Evolutionary conservation across 2,113 vertebrate genomes (phyloP).

Genomic region (Grammomys dolichurus): DNA sequence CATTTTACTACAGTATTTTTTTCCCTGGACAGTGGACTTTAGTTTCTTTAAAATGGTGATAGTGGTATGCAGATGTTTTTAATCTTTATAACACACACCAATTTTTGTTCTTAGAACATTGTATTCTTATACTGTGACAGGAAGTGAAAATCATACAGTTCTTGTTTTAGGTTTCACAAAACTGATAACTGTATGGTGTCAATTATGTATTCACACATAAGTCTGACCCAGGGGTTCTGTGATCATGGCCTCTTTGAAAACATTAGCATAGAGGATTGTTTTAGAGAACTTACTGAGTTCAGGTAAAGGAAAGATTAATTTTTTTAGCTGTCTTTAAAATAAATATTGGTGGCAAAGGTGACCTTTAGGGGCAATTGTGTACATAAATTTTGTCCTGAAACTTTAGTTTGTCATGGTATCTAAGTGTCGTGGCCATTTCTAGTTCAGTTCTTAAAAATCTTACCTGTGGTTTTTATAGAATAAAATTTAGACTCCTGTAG

Average conservation of each 20-base stretch:
- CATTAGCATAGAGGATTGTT: neutral
- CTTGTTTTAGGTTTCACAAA: constrained; percentile 35
- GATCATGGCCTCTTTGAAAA: neutral
- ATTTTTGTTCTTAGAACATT: constrained; percentile 53
- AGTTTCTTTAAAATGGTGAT: constrained; percentile 62
- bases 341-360: neutral
- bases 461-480: constrained; percentile 33
- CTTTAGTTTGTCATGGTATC: neutral
- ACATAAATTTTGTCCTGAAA: constrained; percentile 1
- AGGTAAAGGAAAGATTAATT: neutral
- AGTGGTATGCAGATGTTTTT: constrained; percentile 58
- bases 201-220: neutral
- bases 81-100: neutral
- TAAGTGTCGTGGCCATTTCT: constrained; percentile 25
- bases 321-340: neutral
- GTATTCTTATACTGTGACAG: neutral
- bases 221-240: neutral
- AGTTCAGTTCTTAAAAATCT: constrained; percentile 44
- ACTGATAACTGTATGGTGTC: constrained; percentile 25
- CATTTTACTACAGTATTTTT: constrained; percentile 34
- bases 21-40: neutral
- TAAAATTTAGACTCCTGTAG: constrained; percentile 29
- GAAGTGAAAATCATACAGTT: constrained; percentile 35
- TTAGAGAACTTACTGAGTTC: constrained; percentile 45
- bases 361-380: constrained; percentile 31